Percentiles rank a stretch among this genome's conserved stretches.
phyloP scores from a whole-genome alignment of 1,140 invertebrate genomes.

The Stratiolaelaps scimitus region DNA sequence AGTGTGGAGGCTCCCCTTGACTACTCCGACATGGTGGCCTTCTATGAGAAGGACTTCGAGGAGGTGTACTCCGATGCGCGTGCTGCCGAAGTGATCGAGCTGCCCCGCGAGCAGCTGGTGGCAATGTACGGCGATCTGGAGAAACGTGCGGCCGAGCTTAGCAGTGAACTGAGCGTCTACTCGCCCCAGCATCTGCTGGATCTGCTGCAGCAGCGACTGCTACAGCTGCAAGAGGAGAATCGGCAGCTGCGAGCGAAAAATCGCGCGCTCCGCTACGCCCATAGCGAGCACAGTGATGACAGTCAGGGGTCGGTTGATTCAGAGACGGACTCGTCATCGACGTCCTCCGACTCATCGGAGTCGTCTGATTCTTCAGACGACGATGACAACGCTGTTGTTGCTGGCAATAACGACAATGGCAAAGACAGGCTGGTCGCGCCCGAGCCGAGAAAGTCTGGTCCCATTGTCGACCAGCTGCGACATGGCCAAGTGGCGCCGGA shows the following conservation, averaged over 20 bases:
- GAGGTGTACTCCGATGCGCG: conserved; percentile 16
- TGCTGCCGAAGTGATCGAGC: conserved; percentile 22
- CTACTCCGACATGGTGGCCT: conserved; percentile 19
- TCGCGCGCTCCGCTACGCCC: conserved; percentile 10
- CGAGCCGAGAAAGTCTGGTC: background rate
- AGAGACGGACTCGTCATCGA: conserved; percentile 10
- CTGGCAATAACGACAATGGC: background rate
- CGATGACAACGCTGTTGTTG: background rate
- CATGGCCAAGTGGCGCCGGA: conserved; percentile 9
- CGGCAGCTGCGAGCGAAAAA: conserved; percentile 8
- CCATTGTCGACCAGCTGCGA: background rate
- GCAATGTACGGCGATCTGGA: conserved; percentile 21
- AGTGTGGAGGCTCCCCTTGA: background rate
- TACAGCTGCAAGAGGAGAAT: conserved; percentile 17
- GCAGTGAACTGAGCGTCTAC: conserved; percentile 13
- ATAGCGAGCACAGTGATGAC: conserved; percentile 24
- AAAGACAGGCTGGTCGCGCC: background rate
- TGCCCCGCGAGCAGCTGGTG: conserved; percentile 15
- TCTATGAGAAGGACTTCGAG: conserved; percentile 27
- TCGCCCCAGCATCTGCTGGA: conserved; percentile 22
- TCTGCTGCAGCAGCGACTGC: conserved; percentile 8
- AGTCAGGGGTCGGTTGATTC: conserved; percentile 24
- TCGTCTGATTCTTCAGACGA: background rate
- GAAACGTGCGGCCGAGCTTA: conserved; percentile 8
- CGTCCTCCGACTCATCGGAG: background rate